A percentile compares a stretch with the other conserved stretches of the same genome.
These are phyloP conservation scores for Lacanobia oleracea DNA, from an alignment of 2,888 invertebrate genomes.

Conservation along the genomic window DNA sequence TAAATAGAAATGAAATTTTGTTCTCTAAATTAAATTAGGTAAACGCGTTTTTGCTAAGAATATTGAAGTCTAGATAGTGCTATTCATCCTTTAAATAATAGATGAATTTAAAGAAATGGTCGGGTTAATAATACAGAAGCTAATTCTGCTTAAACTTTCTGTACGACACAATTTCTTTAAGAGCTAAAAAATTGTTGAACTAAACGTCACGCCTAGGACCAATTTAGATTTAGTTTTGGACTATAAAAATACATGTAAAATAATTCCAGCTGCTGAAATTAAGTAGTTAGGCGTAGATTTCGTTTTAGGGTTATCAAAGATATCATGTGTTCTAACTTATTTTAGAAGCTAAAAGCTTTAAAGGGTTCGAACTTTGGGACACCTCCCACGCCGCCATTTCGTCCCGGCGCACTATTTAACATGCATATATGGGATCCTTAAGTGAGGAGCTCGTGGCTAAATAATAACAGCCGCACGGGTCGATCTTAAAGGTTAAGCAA, in stretches of 20 bases:
- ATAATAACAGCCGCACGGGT: too few species aligned
- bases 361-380: too few species aligned
- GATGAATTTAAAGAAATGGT: conserved; percentile 3
- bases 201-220: conserved; percentile 24
- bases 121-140: neutral
- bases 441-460: too few species aligned
- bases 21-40: neutral
- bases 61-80: neutral
- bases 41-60: neutral
- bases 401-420: too few species aligned
- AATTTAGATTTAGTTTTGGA: conserved; percentile 32
- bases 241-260: neutral
- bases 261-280: conserved; percentile 24
- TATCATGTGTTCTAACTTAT: neutral
- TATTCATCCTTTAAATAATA: conserved; percentile 7
- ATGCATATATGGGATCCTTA: too few species aligned
- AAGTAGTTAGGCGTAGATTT: neutral
- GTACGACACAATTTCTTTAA: neutral
- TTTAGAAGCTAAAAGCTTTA: too few species aligned
- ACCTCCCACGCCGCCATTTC: too few species aligned
- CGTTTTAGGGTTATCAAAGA: neutral
- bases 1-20: neutral
- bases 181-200: neutral
- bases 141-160: conserved; percentile 8
- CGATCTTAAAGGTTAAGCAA: too few species aligned